A percentile compares a stretch with the other conserved stretches of the same genome.
These are phyloP conservation scores for Dinomys branickii DNA, from an alignment of 2,113 vertebrate species.

Conservation along the genomic window DNA sequence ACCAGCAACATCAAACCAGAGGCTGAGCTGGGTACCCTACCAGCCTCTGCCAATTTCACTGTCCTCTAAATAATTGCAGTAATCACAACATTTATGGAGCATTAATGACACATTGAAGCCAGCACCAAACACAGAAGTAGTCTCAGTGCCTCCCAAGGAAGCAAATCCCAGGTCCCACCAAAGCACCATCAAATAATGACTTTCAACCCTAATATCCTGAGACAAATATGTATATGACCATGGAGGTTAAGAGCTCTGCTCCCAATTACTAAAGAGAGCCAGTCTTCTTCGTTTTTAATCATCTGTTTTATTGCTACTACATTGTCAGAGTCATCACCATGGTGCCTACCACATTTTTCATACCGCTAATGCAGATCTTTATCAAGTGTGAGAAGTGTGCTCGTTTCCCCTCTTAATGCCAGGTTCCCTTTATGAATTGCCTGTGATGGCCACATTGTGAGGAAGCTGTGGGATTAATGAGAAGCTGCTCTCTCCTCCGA, in stretches of 20 bases:
- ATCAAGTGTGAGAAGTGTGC: conserved; percentile 61
- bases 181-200: conserved; percentile 52
- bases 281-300: conserved; percentile 68
- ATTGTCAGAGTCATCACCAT: conserved; percentile 50
- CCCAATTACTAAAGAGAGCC: conserved; percentile 35
- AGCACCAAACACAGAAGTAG: conserved; percentile 13
- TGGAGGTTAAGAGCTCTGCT: conserved; percentile 74
- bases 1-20: not conserved
- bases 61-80: not conserved
- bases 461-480: conserved; percentile 68
- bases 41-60: not conserved
- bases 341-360: conserved; percentile 53
- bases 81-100: not conserved
- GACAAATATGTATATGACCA: conserved; percentile 62
- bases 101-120: not conserved
- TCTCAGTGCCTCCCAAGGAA: not conserved
- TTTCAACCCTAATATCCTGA: conserved; percentile 34
- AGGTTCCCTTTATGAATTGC: conserved; percentile 35
- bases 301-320: conserved; percentile 64
- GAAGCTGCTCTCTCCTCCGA: not conserved
- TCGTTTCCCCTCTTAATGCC: conserved; percentile 59
- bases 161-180: conserved; percentile 23
- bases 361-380: conserved; percentile 63
- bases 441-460: not conserved
- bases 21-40: not conserved